Base-by-base conservation (phyloP, 2,888 invertebrate species). In the Tholera decimalis region DNA sequence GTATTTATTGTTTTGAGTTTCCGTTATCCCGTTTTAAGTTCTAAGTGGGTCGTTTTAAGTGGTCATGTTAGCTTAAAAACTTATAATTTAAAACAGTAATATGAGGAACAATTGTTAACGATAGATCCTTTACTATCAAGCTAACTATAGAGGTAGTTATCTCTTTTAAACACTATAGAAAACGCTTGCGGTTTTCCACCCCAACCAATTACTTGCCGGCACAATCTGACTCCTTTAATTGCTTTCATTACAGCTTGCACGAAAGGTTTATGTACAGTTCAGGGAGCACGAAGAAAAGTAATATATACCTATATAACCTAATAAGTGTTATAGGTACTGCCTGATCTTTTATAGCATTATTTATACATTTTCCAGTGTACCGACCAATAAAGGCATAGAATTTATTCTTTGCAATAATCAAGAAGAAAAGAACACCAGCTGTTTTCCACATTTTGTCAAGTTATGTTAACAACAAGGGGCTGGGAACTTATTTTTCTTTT, bases 201-300 rank as follows among this genome's bases (percentile, higher is more conserved):
- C 41, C 20, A 53, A 53, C 53, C 59, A 67, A 59, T 65, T 67
- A 67, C 8, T 59, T 73, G 50, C 44, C 22, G n/a, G 47, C 47
- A 57, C 57, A 49, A 59, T 59, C 74, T 47, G 41, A 53, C 53
- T 67, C 13, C 50, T 54, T 47, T 73, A 50, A 73, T 66, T 58
- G 67, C 41, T 47, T 66, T 71, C 59, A 71, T 73, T 71, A 67
- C 59, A 39, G 49, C 47, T 49, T 43, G 59, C 73, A 66, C 47
- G 70, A 47, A 59, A 53, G 67, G 30, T 65, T 51, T 66, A 39
- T 33, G 30, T 50, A 50, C 26, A 39, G 18, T 9, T 28, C 22
- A 33, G 13, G 18, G 11, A 33, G 15, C n/a, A 18, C 18, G 11
- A 33, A 26, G 30, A 41, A 9, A 53, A 6, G 4, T 28, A 9